Evolutionary conservation across 92 coral and sea anemone genomes (phyloP), one percentile per base, ranked within the genome.

Genomic region (Phenganax marumi): DNA sequence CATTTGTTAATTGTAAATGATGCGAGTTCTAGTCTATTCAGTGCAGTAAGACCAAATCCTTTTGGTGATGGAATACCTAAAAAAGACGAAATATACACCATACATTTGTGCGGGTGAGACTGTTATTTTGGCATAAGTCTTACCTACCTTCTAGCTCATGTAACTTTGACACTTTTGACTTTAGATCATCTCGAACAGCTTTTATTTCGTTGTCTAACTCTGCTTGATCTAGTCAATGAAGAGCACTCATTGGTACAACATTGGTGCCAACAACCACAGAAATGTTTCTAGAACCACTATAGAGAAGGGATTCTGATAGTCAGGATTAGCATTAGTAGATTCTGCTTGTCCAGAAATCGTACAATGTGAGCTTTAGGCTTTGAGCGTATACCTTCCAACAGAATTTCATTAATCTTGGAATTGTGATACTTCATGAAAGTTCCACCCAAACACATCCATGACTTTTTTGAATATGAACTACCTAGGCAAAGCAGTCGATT

Each of bases 371-470:
- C 43, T 33, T 33, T 33, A 33, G 43, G 43, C 43, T 33, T 33
- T 33, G 5, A 24, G 21, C 9, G 22, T 65, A 11, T 12, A 93
- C 97, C 97, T 84, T 93, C 86, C 18, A 81, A 77, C 58, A 93
- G 75, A 89, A 93, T 90, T 53, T 87, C 89, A 50, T 86, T 81
- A 49, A 89, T 85, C 55, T 79, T 91, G 8, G 82, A 77, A 48
- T 86, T 84, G 26, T 90, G 92, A 49, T 91, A 91, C 86, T 93
- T 93, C 12, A 91, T 84, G 68, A 93, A 93, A 52, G 78, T 90
- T 80, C 83, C 92, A 50, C 97, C 97, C 72, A 93, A 84, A 75
- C 97, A 93, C 48, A 93, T 89, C 97, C 93, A 93, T 6, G 97
- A 91, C 84, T 93, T 93, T 58, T 73, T 72, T 18, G 47, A 49